These are phyloP conservation scores for Phoenicopterus ruber DNA, from an alignment of 2,113 vertebrate species.

Conservation along the genomic window DNA sequence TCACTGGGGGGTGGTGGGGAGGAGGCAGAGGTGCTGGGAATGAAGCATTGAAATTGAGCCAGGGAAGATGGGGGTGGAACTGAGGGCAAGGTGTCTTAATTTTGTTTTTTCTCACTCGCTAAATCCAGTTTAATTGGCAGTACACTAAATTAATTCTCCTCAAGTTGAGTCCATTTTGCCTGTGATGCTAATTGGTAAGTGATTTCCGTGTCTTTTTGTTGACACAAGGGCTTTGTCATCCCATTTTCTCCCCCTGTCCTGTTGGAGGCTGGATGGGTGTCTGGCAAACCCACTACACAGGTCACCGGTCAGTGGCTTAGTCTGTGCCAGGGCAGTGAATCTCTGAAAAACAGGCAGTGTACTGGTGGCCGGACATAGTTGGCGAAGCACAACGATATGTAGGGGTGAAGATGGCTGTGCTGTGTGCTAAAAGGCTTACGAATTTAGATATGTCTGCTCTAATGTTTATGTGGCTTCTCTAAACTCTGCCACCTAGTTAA, in stretches of 20 bases:
- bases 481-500: not conserved
- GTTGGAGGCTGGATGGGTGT: not conserved
- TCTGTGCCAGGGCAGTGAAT: not conserved
- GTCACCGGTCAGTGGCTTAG: not conserved
- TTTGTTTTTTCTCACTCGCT: not conserved
- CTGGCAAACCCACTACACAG: not conserved
- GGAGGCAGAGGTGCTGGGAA: not conserved
- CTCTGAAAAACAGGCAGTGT: not conserved
- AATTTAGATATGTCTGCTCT: not conserved
- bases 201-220: not conserved
- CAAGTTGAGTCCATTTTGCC: not conserved
- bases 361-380: not conserved
- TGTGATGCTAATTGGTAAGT: too few species aligned
- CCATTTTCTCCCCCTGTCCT: not conserved
- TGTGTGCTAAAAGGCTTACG: not conserved
- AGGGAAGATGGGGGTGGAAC: not conserved
- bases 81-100: not conserved
- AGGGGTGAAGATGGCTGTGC: not conserved
- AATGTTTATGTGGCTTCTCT: not conserved
- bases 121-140: not conserved
- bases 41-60: not conserved
- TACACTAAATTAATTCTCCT: not conserved
- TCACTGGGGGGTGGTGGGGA: accelerated
- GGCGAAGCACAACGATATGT: accelerated
- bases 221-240: not conserved